Percentiles rank a stretch among this genome's conserved stretches.
These are phyloP conservation scores for Basileuterus tristriatus DNA, from an alignment of 2,797 vertebrate species.

Conservation along the genomic window DNA sequence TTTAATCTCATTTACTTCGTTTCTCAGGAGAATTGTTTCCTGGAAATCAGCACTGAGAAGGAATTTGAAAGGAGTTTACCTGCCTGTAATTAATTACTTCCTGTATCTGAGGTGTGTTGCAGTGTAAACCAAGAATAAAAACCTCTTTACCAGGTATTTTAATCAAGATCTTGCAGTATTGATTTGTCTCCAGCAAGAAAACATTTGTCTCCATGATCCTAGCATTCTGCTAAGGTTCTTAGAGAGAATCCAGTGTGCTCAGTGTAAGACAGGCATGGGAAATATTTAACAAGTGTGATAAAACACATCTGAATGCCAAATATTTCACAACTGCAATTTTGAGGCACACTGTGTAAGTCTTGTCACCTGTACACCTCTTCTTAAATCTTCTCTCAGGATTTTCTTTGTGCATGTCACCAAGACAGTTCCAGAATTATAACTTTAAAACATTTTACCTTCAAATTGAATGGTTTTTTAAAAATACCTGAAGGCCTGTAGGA, in stretches of 20 bases:
- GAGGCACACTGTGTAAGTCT: neutral
- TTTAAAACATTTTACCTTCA: neutral
- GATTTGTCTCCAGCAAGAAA: neutral
- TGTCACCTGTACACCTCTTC: neutral
- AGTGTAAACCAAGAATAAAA: neutral
- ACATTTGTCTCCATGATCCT: neutral
- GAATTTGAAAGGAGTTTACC: neutral
- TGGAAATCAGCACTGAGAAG: neutral
- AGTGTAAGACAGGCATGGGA: neutral
- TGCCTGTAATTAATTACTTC: neutral
- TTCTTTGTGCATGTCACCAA: neutral
- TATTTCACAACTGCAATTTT: neutral
- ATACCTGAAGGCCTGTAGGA: neutral
- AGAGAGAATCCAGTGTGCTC: neutral
- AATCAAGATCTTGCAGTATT: neutral
- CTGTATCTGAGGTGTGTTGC: neutral
- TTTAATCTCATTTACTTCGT: neutral
- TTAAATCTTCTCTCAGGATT: neutral
- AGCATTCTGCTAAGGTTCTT: neutral
- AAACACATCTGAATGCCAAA: neutral
- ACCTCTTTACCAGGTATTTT: neutral
- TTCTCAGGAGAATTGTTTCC: neutral
- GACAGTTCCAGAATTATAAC: neutral
- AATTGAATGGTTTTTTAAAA: neutral
- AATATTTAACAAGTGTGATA: neutral